These are phyloP conservation scores for Drosophila kambysellisi DNA, from an alignment of 2,888 invertebrate species.

Conservation along the genomic window DNA sequence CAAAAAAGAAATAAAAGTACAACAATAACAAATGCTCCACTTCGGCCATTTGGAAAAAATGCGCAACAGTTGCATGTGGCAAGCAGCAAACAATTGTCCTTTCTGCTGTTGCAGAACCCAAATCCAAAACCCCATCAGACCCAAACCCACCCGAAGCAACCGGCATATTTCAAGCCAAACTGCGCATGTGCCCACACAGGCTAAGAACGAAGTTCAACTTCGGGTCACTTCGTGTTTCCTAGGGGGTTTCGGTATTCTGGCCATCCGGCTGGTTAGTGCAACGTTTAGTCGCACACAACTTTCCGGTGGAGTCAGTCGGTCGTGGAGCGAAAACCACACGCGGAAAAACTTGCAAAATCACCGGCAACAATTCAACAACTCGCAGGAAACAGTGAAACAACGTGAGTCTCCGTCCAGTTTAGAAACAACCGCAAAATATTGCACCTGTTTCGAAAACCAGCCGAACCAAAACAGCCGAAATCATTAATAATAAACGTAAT, in stretches of 20 bases:
- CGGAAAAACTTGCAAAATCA: constrained; percentile 3
- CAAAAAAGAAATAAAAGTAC: constrained; percentile 4
- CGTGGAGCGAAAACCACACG: constrained; percentile 33
- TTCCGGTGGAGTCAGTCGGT: constrained; percentile 58
- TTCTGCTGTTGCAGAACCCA: constrained; percentile 50
- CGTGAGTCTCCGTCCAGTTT: constrained; percentile 58
- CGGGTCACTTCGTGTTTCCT: constrained; percentile 15
- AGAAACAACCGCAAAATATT: constrained; percentile 26
- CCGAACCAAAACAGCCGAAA: constrained; percentile 29
- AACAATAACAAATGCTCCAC: constrained; percentile 43
- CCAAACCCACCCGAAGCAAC: constrained; percentile 3
- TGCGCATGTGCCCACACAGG: constrained; percentile 75
- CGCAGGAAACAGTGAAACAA: constrained; percentile 28
- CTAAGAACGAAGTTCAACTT: constrained; percentile 28
- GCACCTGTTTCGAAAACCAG: constrained; percentile 24
- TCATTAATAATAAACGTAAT: constrained; percentile 67
- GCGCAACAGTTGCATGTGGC: constrained; percentile 73
- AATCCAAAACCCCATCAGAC: background rate
- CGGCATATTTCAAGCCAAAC: constrained; percentile 30
- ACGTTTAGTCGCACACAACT: constrained; percentile 60
- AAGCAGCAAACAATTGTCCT: constrained; percentile 72
- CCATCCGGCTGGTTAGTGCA: constrained; percentile 19
- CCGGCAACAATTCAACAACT: constrained; percentile 24
- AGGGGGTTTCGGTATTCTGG: constrained; percentile 7
- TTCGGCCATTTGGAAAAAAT: constrained; percentile 67